phyloP scores from a whole-genome alignment of 2,888 invertebrate genomes.

The Pomacea canaliculata region DNA sequence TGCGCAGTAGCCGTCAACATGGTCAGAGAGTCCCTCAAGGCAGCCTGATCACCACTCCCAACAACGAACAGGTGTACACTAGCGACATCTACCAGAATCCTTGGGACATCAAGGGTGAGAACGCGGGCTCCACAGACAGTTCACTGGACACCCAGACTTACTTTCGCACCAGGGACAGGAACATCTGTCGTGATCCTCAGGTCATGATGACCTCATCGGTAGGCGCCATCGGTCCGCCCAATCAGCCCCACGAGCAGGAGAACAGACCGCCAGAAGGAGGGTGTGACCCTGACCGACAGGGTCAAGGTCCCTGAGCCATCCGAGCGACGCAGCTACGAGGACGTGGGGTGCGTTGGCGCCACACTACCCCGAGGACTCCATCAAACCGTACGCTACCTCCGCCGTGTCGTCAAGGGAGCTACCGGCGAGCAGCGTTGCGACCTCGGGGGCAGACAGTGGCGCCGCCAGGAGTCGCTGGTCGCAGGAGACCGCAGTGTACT shows the following conservation, averaged over 20 bases:
- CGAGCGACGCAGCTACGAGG: neutral
- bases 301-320: neutral
- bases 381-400: neutral
- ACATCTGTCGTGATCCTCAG: conserved; percentile 19
- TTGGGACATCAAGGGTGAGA: conserved; percentile 38
- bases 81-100: conserved; percentile 4
- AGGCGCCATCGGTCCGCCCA: no score
- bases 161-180: conserved; percentile 42
- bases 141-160: conserved; percentile 48
- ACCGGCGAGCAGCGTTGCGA: neutral
- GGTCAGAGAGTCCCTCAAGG: neutral
- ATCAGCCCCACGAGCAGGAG: neutral
- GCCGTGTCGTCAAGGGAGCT: neutral
- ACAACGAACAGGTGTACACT: conserved; percentile 20
- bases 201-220: neutral
- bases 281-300: neutral
- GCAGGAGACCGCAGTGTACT: conserved; percentile 32
- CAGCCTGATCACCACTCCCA: neutral
- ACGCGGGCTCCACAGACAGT: conserved; percentile 53
- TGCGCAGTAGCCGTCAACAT: neutral
- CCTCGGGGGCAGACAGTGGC: neutral
- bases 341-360: no score
- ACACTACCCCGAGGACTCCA: no score
- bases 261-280: neutral
- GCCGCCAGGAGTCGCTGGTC: conserved; percentile 8